Percentiles rank a stretch among this genome's conserved stretches.
phyloP scores from a whole-genome alignment of 1,140 invertebrate species.

The Zaprionus ornatus region DNA sequence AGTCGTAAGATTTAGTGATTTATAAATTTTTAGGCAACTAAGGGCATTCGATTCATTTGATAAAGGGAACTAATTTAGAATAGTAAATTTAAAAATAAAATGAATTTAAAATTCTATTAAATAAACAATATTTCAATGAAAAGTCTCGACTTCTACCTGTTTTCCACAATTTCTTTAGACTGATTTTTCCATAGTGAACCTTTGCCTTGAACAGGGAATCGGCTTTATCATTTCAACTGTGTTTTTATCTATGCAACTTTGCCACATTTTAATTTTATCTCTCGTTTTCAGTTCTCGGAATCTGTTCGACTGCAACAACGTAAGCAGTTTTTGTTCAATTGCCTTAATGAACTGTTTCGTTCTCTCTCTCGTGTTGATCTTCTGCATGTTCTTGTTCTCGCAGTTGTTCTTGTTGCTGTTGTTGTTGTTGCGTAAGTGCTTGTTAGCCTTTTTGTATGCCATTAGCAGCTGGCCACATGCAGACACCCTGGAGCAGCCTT shows the following conservation, averaged over 20 bases:
- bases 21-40: too few relatives aligned
- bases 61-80: too few relatives aligned
- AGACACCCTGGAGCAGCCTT: constrained; percentile 38
- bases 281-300: background rate
- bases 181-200: too few relatives aligned
- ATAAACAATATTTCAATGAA: too few relatives aligned
- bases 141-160: too few relatives aligned
- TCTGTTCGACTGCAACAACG: constrained; percentile 15
- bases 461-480: constrained; percentile 45
- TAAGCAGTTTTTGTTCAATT: constrained; percentile 32
- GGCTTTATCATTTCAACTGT: background rate
- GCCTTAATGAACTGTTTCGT: constrained; percentile 34
- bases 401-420: background rate
- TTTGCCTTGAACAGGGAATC: too few relatives aligned
- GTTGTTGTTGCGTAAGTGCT: constrained; percentile 34
- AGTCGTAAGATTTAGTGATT: too few relatives aligned
- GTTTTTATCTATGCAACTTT: background rate
- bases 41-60: too few relatives aligned
- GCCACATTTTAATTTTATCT: background rate
- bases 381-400: constrained; percentile 1
- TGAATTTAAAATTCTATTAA: too few relatives aligned
- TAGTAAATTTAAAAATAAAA: too few relatives aligned
- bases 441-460: constrained; percentile 61
- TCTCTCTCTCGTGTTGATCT: constrained; percentile 24
- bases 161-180: too few relatives aligned